Evolutionary conservation across 2,797 vertebrate genomes (phyloP), one percentile per base, ranked within the genome.

Genomic region (Morus bassanus): DNA sequence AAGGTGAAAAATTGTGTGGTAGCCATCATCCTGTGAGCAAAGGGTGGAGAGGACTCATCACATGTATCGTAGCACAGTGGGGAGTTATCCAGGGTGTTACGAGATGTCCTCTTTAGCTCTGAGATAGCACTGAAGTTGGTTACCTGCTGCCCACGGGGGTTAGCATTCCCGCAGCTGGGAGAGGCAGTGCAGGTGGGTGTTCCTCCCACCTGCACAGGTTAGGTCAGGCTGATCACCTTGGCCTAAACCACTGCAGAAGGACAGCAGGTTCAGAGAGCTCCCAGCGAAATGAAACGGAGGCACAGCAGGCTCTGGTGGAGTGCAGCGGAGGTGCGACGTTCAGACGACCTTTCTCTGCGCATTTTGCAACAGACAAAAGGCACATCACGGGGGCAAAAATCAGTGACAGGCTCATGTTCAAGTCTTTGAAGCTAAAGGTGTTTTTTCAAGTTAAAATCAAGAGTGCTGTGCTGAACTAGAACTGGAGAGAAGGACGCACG

Each of bases 301-400:
- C 39, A 37, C 7, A 6, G 41, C 10, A 50, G 50, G 50, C 24
- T 64, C 50, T 21, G 67, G 1, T 24, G 19, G 46, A 37, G n/a
- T 3, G 30, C 41, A n/a, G 35, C 30, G 13, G 5, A 70, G n/a
- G 51, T 7, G 51, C 31, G 3, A 31, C 1, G 9, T 33, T 64
- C 43, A 41, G 13, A 9, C 3, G 1, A 80, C 51, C 43, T 18
- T 41, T 45, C 27, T 48, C 37, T 39, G 45, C 0, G 2, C 18
- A 5, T 48, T 50, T 72, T 80, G 23, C 51, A 23, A 22, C 45
- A 23, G 12, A 37, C 9, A 21, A 53, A 67, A 43, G 10, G 23
- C 53, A 10, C 28, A 16, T 27, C 64, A 60, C 6, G 0, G 0
- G 68, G 53, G 39, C 39, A 27, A 31, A 2, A 5, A 8, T 27